Evolutionary conservation across 2,113 vertebrate genomes (phyloP).

Genomic region (Gallinago undulata): DNA sequence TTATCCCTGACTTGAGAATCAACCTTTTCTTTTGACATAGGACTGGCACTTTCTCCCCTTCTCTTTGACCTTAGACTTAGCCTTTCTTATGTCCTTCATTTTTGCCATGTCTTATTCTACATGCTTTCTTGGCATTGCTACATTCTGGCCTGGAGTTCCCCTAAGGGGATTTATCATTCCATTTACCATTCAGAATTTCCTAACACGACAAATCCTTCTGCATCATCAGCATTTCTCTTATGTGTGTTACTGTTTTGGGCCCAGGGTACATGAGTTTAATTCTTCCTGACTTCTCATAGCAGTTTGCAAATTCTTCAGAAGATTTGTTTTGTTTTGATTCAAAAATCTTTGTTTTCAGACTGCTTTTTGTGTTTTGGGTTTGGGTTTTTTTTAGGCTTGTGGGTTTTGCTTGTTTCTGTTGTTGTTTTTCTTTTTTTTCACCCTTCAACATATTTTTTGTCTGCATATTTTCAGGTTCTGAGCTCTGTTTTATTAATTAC

Average conservation of each 20-base stretch:
- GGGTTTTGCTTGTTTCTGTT: neutral
- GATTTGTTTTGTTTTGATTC: neutral
- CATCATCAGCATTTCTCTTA: neutral
- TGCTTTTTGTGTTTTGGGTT: neutral
- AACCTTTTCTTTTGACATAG: slow-evolving; percentile 13
- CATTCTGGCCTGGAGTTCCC: neutral
- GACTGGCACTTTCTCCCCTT: neutral
- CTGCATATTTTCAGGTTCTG: neutral
- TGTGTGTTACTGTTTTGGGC: neutral
- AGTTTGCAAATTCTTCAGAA: slow-evolving; percentile 2
- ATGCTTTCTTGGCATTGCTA: neutral
- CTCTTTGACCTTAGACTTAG: slow-evolving; percentile 45
- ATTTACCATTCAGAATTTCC: slow-evolving; percentile 37
- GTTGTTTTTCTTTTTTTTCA: neutral
- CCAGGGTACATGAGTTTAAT: neutral
- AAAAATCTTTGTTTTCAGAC: neutral
- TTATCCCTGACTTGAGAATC: neutral
- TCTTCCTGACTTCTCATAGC: neutral
- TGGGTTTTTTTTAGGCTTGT: neutral
- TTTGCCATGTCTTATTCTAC: slow-evolving; percentile 7
- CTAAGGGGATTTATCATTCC: neutral
- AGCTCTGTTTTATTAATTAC: neutral
- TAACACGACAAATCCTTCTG: neutral
- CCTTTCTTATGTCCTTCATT: neutral
- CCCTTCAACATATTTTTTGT: neutral